Evolutionary conservation across 2,888 invertebrate genomes (phyloP), one percentile per base, ranked within the genome.

Genomic region (Anarsia innoxiella): DNA sequence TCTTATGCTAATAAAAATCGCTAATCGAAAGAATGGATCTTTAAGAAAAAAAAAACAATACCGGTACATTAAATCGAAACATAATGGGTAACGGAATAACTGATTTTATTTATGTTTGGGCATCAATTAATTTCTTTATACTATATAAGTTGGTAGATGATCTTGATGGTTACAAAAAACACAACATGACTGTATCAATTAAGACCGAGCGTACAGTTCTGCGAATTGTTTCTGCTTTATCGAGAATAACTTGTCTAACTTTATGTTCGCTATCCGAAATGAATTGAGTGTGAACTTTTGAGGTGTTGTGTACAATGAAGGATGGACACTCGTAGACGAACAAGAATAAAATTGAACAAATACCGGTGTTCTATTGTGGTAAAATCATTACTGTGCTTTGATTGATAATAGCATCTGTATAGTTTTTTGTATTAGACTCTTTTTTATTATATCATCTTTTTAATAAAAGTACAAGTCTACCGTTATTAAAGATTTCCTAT

Each of bases 71-170:
- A 58, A 64, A 67, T 62, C 57, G 46, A 41, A 56, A 53, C 48
- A 65, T 61, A 70, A 70, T 66, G 46, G 53, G 29, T 73, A 74
- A 73, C 73, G 74, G 72, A 41, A 39, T 33, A 19, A 29, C 44
- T 36, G 42, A 42, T 37, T 46, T 46, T 48, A 48, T 49, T 64
- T 62, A 52, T 63, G 59, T 66, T 68, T 65, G 62, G 51, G 45
- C 63, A 66, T 63, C 66, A 66, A 73, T 73, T 70, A 67, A 66
- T 64, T 64, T 53, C 44, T 44, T 44, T 40, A 37, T 49, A 49
- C 16, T 28, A 40, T 40, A 35, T 38, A 35, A 36, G 23, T 16
- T 23, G 50, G 51, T 55, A 52, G 52, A 56, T 48, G 41, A 53
- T 46, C 44, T 46, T 50, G 52, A 59, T 54, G 50, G 44, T 41